Evolutionary conservation across 2,797 vertebrate species (phyloP).

Genomic region (Eutrigla gurnardus): DNA sequence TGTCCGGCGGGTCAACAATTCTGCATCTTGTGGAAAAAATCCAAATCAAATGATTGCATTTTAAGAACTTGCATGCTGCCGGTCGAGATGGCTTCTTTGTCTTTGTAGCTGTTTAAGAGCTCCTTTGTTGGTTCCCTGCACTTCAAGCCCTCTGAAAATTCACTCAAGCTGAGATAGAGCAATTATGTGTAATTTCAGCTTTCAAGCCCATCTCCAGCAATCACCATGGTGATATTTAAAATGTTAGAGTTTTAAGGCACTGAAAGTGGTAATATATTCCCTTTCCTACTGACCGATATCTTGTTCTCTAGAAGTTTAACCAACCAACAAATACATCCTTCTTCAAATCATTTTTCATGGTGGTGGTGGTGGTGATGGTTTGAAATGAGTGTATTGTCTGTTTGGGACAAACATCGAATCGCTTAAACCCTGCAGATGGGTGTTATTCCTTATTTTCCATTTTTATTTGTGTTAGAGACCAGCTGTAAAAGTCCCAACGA

Average conservation of each 20-base stretch:
- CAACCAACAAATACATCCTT: constrained; percentile 52
- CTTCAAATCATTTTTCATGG: constrained; percentile 24
- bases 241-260: constrained; percentile 73
- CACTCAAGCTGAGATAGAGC: constrained; percentile 76
- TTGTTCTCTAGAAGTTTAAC: constrained; percentile 56
- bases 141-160: constrained; percentile 74
- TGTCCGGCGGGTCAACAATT: not conserved
- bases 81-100: constrained; percentile 55
- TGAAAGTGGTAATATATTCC: constrained; percentile 53
- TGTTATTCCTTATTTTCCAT: constrained; percentile 40
- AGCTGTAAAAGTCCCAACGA: constrained; percentile 69
- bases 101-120: constrained; percentile 60
- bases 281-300: constrained; percentile 44
- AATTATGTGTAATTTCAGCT: constrained; percentile 86
- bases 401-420: constrained; percentile 48
- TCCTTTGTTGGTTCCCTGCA: constrained; percentile 69
- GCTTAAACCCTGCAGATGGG: constrained; percentile 18
- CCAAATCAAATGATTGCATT: constrained; percentile 38
- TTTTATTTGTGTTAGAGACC: constrained; percentile 55
- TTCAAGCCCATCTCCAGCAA: constrained; percentile 81
- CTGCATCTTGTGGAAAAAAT: constrained; percentile 9
- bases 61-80: constrained; percentile 34
- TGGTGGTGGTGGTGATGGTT: constrained; percentile 15
- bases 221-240: constrained; percentile 86
- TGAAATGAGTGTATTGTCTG: constrained; percentile 49